phyloP scores from a whole-genome alignment of 1,140 invertebrate species.

The Samia ricini region DNA sequence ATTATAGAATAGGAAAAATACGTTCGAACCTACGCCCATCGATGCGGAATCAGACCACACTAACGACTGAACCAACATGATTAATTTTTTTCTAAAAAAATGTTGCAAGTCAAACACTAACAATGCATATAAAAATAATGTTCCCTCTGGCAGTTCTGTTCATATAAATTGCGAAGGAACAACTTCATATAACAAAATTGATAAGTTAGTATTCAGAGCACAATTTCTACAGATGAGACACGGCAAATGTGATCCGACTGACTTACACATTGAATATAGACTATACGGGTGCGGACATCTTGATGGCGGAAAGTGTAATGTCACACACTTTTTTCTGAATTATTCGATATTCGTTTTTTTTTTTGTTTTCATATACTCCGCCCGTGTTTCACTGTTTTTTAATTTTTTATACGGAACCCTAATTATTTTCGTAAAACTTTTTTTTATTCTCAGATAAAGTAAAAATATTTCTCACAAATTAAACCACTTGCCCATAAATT shows the following conservation, averaged over 20 bases:
- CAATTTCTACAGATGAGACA: conserved; percentile 20
- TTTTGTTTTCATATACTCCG: too few species aligned
- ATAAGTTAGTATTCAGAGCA: conserved; percentile 39
- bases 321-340: background rate
- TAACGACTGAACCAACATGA: too few species aligned
- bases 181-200: conserved; percentile 21
- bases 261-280: conserved; percentile 21
- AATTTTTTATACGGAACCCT: too few species aligned
- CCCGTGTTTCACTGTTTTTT: too few species aligned
- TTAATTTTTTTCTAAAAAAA: too few species aligned
- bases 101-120: background rate
- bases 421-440: too few species aligned
- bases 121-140: background rate
- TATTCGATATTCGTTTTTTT: background rate
- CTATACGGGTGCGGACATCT: background rate
- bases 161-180: background rate
- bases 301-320: background rate
- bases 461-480: too few species aligned
- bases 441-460: too few species aligned
- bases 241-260: conserved; percentile 22
- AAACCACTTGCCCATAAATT: too few species aligned
- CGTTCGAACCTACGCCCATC: too few species aligned
- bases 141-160: background rate
- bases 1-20: too few species aligned
- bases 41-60: too few species aligned